Conservation (phyloP, 2,888 invertebrate genomes). For the Mimachlamys varia region DNA sequence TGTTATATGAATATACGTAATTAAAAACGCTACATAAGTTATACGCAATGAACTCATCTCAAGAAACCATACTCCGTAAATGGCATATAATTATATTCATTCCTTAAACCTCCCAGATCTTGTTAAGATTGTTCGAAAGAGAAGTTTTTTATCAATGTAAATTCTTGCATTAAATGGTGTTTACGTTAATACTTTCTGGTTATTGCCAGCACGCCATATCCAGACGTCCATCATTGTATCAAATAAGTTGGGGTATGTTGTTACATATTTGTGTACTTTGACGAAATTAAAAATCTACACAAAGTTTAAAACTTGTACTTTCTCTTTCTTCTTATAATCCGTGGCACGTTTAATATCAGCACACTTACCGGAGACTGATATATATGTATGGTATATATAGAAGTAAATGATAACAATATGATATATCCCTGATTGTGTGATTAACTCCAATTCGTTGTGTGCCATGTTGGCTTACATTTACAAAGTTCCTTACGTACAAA, state of each 20-base stretch:
- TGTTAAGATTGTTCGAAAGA: no score
- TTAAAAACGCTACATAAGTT: neutral
- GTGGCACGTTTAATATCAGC: no score
- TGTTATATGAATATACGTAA: neutral
- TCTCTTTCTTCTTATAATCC: no score
- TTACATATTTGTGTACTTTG: neutral
- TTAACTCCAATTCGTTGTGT: neutral
- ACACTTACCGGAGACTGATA: no score
- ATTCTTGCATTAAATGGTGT: no score
- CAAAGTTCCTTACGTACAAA: no score
- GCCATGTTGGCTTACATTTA: neutral
- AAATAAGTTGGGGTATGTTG: neutral
- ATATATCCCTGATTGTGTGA: neutral
- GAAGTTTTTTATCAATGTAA: no score
- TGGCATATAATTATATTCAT: neutral
- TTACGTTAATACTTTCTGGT: no score
- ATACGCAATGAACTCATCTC: neutral
- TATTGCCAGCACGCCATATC: no score
- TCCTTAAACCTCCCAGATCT: no score
- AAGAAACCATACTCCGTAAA: neutral
- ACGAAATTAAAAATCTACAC: neutral
- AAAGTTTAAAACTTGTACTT: neutral
- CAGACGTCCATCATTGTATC: neutral
- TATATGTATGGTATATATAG: no score
- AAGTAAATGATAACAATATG: no score